Conservation (phyloP, 2,888 invertebrate species). For the Sussaba pulchella region DNA sequence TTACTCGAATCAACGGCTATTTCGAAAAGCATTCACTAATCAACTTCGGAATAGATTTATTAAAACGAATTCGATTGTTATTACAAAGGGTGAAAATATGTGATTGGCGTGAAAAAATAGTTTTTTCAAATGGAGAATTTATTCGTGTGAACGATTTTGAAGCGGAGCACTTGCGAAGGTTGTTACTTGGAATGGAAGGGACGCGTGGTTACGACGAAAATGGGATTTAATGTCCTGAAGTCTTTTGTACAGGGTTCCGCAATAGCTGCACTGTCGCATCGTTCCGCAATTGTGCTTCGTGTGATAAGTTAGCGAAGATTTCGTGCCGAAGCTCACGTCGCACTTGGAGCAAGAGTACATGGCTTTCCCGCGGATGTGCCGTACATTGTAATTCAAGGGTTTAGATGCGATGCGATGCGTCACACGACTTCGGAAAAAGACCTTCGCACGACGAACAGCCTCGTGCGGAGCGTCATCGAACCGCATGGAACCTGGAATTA, state of each 20-base stretch:
- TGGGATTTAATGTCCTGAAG: constrained; percentile 76
- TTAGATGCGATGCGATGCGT: not conserved
- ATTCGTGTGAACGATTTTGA: constrained; percentile 13
- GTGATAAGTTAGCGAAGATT: constrained; percentile 76
- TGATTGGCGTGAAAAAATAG: too few relatives aligned
- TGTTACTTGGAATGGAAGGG: constrained; percentile 57
- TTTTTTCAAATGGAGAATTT: too few relatives aligned
- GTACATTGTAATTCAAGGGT: not conserved
- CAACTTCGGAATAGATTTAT: not conserved
- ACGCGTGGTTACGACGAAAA: constrained; percentile 73
- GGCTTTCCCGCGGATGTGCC: not conserved
- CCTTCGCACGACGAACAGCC: not conserved
- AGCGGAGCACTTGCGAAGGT: constrained; percentile 53
- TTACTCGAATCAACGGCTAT: not conserved
- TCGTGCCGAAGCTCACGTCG: constrained; percentile 74
- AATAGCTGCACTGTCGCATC: constrained; percentile 78
- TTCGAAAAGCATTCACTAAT: not conserved
- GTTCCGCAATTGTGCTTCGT: constrained; percentile 77
- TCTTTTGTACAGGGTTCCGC: constrained; percentile 74
- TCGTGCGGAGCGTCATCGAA: not conserved
- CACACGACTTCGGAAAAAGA: not conserved
- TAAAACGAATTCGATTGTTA: not conserved
- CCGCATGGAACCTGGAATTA: constrained; percentile 58
- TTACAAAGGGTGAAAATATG: constrained; percentile 2
- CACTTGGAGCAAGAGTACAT: constrained; percentile 72